Percentiles rank a stretch among this genome's conserved stretches.
phyloP scores from a whole-genome alignment of 2,888 invertebrate species.

The Himalopsyche kuldschensis region DNA sequence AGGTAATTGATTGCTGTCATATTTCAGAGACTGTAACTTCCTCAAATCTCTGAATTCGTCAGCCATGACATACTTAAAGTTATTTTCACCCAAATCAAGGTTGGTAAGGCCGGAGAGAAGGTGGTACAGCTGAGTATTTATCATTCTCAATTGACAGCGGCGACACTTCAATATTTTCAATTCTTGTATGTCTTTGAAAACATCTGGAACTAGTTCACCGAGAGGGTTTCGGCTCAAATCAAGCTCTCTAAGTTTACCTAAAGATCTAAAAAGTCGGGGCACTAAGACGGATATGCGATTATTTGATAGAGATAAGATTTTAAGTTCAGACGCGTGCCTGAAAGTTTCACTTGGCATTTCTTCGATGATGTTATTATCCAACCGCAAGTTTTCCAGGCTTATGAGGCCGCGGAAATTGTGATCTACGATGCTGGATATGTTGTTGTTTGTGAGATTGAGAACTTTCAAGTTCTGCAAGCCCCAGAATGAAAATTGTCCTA shows the following conservation, averaged over 20 bases:
- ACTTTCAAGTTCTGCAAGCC: conserved; percentile 65
- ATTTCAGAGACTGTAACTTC: conserved; percentile 63
- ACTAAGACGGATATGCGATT: conserved; percentile 71
- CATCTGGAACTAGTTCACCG: conserved; percentile 74
- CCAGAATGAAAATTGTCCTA: conserved; percentile 81
- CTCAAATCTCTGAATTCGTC: conserved; percentile 73
- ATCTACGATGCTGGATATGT: conserved; percentile 68
- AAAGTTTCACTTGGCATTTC: conserved; percentile 77
- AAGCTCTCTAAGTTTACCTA: conserved; percentile 70
- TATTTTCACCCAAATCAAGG: conserved; percentile 77
- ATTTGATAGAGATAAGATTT: conserved; percentile 65
- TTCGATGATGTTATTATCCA: conserved; percentile 75
- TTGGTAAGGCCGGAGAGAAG: conserved; percentile 71
- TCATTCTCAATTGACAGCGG: conserved; percentile 69
- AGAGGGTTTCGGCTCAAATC: conserved; percentile 77
- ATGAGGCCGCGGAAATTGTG: conserved; percentile 78
- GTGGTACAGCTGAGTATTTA: conserved; percentile 80
- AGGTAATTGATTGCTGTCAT: conserved; percentile 78
- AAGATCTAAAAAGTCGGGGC: conserved; percentile 72
- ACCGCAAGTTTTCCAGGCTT: conserved; percentile 69
- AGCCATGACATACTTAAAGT: conserved; percentile 71
- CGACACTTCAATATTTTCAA: conserved; percentile 72
- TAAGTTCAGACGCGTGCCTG: conserved; percentile 70
- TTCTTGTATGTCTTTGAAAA: conserved; percentile 75
- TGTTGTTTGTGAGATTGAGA: conserved; percentile 73